Base-by-base conservation (phyloP, 2,797 vertebrate genomes). In the Microctenopoma steveboyesi region DNA sequence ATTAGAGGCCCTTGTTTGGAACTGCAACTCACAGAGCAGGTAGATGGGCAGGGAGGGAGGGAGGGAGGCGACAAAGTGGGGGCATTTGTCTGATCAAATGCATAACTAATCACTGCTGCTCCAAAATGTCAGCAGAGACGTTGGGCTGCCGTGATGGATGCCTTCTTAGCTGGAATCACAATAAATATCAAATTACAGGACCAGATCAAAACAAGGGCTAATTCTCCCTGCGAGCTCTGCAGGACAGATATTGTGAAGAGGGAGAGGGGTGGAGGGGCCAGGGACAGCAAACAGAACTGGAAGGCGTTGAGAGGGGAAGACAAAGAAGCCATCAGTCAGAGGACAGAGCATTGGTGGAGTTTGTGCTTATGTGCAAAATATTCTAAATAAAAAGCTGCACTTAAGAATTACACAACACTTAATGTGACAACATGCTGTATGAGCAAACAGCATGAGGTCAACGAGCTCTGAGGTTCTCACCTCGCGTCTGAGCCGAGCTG, bases 1-100 rank as follows among this genome's bases (percentile, higher is more conserved):
- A 89, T 91, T 83, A 88, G 49, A 78, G 58, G 46, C 76, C 69
- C 74, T 76, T 80, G 85, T 89, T 87, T 86, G 75, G 79, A 86
- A 89, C 43, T 40, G 74, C 72, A 48, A 68, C 56, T 52, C 59
- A 43, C 18, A 2, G 54, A 83, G 79, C 76, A 82, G 83, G 85
- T 89, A 83, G 72, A 46, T 0, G 2, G 49, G n/a, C 0, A 2
- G 49, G 18, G 42, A 18, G 18, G 18, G 18, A 18, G 12, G 49
- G 15, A 16, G 57, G 9, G 16, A 40, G 60, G 16, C 6, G 14
- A 13, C 13, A 45, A 30, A 28, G 22, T 5, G 13, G 25, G 15
- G 4, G 15, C 3, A 15, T 69, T 65, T 48, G 45, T 68, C 58
- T 63, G 78, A 87, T 83, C 82, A 75, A 81, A 59, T 71, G 78